Evolutionary conservation across 2,797 vertebrate genomes (phyloP).

Genomic region (Cottoperca gobio): DNA sequence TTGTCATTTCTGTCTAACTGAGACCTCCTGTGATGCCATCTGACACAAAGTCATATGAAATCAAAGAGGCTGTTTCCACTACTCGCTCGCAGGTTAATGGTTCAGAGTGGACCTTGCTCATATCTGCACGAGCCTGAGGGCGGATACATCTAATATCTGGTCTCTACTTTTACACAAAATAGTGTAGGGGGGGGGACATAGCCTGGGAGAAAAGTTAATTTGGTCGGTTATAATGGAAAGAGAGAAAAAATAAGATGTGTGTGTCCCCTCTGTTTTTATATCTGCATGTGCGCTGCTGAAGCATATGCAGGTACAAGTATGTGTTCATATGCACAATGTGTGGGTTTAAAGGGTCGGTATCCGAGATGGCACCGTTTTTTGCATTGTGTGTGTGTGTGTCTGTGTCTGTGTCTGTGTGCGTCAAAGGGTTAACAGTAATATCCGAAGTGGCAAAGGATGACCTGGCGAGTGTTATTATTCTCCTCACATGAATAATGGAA

Average conservation of each 20-base stretch:
- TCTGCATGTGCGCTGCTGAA: not conserved
- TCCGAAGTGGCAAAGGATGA: conserved; percentile 67
- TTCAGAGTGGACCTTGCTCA: conserved; percentile 46
- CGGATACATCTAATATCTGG: conserved; percentile 60
- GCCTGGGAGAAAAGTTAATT: conserved; percentile 10
- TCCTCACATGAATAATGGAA: conserved; percentile 84
- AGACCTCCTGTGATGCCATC: conserved; percentile 62
- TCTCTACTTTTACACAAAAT: conserved; percentile 35
- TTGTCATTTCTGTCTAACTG: conserved; percentile 64
- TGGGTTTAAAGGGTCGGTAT: conserved; percentile 35
- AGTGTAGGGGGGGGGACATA: conserved; percentile 20
- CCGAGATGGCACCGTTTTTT: conserved; percentile 23
- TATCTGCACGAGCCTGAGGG: conserved; percentile 59
- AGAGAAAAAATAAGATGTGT: not conserved
- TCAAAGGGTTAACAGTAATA: conserved; percentile 80
- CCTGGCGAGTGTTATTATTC: conserved; percentile 77
- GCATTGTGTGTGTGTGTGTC: conserved; percentile 27
- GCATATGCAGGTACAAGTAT: not conserved
- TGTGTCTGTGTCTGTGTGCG: conserved; percentile 11
- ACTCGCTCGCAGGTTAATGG: conserved; percentile 50
- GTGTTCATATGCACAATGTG: not conserved
- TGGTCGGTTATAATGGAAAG: not conserved
- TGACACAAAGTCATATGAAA: conserved; percentile 56
- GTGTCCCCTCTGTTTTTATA: not conserved
- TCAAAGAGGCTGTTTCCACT: conserved; percentile 56